Percentiles rank a stretch among this genome's conserved stretches.
Conservation (phyloP, 2,888 invertebrate species). For the Zaprionus obscuricornis region DNA sequence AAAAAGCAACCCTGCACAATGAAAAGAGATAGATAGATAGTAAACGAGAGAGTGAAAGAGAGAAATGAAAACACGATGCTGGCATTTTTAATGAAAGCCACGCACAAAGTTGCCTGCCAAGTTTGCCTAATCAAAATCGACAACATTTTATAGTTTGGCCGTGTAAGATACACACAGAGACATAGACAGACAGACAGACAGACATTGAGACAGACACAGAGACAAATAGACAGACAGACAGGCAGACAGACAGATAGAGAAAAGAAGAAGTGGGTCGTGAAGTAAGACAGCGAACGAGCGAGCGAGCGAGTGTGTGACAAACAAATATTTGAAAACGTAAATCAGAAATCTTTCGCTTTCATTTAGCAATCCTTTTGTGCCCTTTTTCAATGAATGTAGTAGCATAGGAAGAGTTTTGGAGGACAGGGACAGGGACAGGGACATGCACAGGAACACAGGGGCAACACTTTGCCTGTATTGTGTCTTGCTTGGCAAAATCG, state of each 20-base stretch:
- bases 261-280: neutral
- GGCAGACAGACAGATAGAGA: neutral
- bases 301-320: conserved; percentile 67
- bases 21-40: neutral
- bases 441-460: neutral
- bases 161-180: conserved; percentile 4
- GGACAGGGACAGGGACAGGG: neutral
- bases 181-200: conserved; percentile 21
- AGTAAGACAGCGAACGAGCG: neutral
- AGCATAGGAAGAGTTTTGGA: neutral
- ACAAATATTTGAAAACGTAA: conserved; percentile 77
- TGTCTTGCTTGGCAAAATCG: conserved; percentile 62
- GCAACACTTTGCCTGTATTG: conserved; percentile 17
- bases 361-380: conserved; percentile 76
- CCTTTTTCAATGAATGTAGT: conserved; percentile 14
- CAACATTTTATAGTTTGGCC: conserved; percentile 77
- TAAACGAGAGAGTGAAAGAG: neutral
- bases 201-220: neutral
- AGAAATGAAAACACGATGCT: conserved; percentile 42
- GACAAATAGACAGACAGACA: neutral
- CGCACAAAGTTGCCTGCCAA: conserved; percentile 72
- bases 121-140: conserved; percentile 81
- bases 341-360: conserved; percentile 77
- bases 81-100: conserved; percentile 78
- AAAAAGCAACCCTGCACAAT: conserved; percentile 54